Evolutionary conservation across 2,113 vertebrate genomes (phyloP), one percentile per base, ranked within the genome.

Genomic region (Myrmophylax atrothorax): DNA sequence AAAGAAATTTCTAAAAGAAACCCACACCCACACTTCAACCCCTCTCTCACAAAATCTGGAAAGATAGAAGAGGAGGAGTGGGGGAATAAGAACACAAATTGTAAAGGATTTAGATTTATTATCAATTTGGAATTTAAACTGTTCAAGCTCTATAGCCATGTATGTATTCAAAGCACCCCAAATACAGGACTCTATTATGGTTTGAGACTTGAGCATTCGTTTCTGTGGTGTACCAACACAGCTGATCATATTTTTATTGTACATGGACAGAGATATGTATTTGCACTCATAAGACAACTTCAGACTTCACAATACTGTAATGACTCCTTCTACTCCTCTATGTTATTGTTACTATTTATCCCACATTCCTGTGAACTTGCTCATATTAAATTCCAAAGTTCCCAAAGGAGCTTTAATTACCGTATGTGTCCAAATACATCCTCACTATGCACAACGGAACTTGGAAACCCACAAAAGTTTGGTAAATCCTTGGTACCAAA

Each of bases 1-100:
- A 81, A n/a, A n/a, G n/a, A n/a, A n/a, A n/a, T n/a, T 72, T 75
- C 50, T 26, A 81, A 86, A 90, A 89, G 60, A 89, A 84, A 81
- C 14, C 68, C 59, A 84, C 88, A 92, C 83, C 94, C 86, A 90
- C 42, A 56, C 56, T 87, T 92, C 80, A 84, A 37, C 55, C 17
- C 53, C 38, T 38, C 62, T 78, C 42, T 68, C 35, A 56, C 14
- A 47, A 75, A 72, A 84, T 87, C 56, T 52, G 49, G 26, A 68
- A 83, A 75, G 33, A 73, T 6, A 59, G 52, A 80, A 88, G 35
- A 68, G 40, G 46, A 84, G 90, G 33, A 86, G 18, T 10, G 23
- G 18, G 25, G 14, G 81, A 64, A 68, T 31, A 1, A 3, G 50
- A 94, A 60, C 2, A 62, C 13, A 78, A 44, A 23, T 37, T 80